phyloP scores from a whole-genome alignment of 2,113 vertebrate species.

The Neotragus moschatus region DNA sequence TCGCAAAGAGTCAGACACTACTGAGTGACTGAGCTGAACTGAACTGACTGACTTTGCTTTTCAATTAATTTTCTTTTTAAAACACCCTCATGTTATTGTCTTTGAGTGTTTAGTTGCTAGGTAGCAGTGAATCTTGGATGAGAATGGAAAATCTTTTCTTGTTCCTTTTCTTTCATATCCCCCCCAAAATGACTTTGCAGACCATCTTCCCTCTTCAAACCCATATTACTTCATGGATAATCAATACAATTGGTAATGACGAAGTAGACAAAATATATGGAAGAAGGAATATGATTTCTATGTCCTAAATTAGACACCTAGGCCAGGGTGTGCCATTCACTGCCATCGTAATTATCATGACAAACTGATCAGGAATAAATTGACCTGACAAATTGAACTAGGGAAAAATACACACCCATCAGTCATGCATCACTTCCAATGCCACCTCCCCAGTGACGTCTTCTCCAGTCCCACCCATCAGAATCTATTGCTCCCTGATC shows the following conservation, averaged over 20 bases:
- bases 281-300: not conserved
- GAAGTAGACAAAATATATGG: not conserved
- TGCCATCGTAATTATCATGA: not conserved
- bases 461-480: not conserved
- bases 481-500: not conserved
- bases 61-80: not conserved
- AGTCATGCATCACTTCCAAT: not conserved
- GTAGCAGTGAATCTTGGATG: not conserved
- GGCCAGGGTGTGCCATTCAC: not conserved
- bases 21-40: too few relatives aligned
- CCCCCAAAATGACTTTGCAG: not conserved
- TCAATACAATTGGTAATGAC: not conserved
- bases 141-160: not conserved
- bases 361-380: constrained; percentile 12
- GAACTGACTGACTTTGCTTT: not conserved
- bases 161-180: not conserved
- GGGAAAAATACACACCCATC: not conserved
- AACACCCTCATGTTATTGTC: not conserved
- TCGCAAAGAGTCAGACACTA: too few relatives aligned
- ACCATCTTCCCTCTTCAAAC: not conserved
- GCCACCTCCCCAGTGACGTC: not conserved
- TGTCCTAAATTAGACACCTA: not conserved
- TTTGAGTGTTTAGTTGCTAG: not conserved
- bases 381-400: constrained; percentile 11
- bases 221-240: not conserved